Base-by-base conservation (phyloP, 2,113 vertebrate genomes). In the Seriola dumerili region DNA sequence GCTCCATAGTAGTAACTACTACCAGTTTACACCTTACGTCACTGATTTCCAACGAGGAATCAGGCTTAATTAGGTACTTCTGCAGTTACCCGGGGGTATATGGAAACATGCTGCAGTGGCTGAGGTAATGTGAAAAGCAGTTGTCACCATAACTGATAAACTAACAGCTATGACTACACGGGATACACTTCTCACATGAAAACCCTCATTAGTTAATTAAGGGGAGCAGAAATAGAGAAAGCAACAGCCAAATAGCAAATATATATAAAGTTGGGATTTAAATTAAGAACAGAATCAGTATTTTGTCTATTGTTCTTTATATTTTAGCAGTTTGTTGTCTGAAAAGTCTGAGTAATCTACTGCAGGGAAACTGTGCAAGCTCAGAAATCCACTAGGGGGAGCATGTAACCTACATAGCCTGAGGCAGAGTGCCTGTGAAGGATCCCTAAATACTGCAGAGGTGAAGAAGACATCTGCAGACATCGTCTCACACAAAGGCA, bases 351-450 rank as follows among this genome's bases (percentile, higher is more conserved):
- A 46, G 17, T 0, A n/a, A 73, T 42, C 14, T 19, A 59, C 63
- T 52, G 63, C 72, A 83, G 67, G 66, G 13, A 71, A 71, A 81
- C 6, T 77, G 67, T 61, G 38, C 21, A 48, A 62, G 42, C 23
- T 11, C 36, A 54, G 4, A 21, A 44, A 71, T 69, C 89, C 95
- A 93, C 92, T 85, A 95, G 94, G 85, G 83, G 93, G 94, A 80
- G 91, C 92, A 86, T 76, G 25, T 69, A 76, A 69, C 85, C 87
- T 75, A 82, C 65, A 70, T 65, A 84, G 58, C 46, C 61, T 40
- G 46, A 68, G 38, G 76, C 34, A 84, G 63, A 32, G 36, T 32
- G 58, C 29, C 68, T 72, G 16, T 70, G 50, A 79, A 34, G 29
- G 75, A 68, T 70, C 32, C 46, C 44, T 54, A 52, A 70, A 86